Percentiles rank a stretch among this genome's conserved stretches.
Conservation (phyloP, 64 coral and sea anemone species). For the Platygyra sinensis region DNA sequence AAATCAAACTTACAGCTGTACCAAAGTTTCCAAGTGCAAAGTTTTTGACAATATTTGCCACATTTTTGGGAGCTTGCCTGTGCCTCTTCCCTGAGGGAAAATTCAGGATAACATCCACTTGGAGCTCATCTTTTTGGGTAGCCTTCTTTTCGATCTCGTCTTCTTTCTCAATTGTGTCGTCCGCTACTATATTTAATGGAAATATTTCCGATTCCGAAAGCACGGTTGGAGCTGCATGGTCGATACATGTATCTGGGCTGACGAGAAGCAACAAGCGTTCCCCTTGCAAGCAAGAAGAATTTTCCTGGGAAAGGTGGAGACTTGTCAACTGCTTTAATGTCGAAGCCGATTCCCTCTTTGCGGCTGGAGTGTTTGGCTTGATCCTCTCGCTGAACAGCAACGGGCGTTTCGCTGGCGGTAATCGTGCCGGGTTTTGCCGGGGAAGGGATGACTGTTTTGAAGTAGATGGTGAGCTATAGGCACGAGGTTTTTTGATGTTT, state of each 20-base stretch:
- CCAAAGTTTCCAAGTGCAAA: not conserved
- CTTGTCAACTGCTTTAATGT: too few species aligned
- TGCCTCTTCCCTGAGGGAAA: not conserved
- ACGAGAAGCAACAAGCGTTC: too few species aligned
- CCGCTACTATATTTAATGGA: too few species aligned
- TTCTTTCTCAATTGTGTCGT: too few species aligned
- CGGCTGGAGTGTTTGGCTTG: not conserved
- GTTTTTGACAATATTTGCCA: conserved; percentile 6
- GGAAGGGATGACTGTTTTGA: not conserved
- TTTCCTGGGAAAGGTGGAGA: not conserved
- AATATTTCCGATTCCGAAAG: too few species aligned
- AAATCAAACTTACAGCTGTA: not conserved
- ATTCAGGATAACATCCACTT: not conserved
- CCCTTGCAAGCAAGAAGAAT: not conserved
- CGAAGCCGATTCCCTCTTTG: too few species aligned
- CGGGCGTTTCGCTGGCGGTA: not conserved
- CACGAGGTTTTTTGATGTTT: not conserved
- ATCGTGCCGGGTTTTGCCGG: not conserved
- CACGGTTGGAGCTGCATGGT: too few species aligned
- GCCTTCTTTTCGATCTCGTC: not conserved
- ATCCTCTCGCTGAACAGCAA: not conserved
- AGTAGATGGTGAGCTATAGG: not conserved
- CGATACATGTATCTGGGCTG: too few species aligned
- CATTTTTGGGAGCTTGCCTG: not conserved
- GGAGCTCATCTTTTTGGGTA: not conserved